Base-by-base conservation (phyloP, 1,140 invertebrate species). In the Protaetia brevitarsis region DNA sequence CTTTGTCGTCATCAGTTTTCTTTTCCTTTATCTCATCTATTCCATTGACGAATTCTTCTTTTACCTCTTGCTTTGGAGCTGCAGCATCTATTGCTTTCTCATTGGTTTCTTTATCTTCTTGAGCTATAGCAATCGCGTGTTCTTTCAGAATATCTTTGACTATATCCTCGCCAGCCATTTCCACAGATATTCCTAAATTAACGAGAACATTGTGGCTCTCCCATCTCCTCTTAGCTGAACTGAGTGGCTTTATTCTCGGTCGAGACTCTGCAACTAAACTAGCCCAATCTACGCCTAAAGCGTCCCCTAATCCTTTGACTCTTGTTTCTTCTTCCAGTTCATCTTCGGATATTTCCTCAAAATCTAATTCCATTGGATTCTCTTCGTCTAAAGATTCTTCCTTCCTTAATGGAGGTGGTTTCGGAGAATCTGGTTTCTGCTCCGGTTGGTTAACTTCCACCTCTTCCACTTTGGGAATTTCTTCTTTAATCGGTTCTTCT, bases 211-310 rank as follows among this genome's bases (percentile, higher is more conserved):
- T 82, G 79, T 86, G 85, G 3, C 88, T 87, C 68, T 88, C 85
- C 91, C 91, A 94, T n/a, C 88, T 84, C 59, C 88, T 82, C 65
- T 91, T 86, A 2, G 86, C 87, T 28, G 83, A 83, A 34, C 75
- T 78, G 13, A 81, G 81, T 1, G 85, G 83, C 75, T 69, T 79
- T 67, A 67, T 74, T 76, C 68, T 73, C 64, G 13, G 82, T 71
- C 2, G 76, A 71, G 57, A 88, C 78, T 93, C 91, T 1, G 88
- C 88, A 0, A 94, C 88, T 8, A 95, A 79, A 78, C 92, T 92
- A 27, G 93, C 89, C 93, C 93, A 96, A 78, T 96, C 93, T 1
- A 95, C 93, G n/a, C 93, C 92, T 8, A 96, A 77, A 13, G 92
- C 91, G 80, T 95, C 93, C 11, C 92, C 91, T 64, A 94, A 85